Conservation (phyloP, 2,888 invertebrate genomes). For the Gandaritis pyraliata region DNA sequence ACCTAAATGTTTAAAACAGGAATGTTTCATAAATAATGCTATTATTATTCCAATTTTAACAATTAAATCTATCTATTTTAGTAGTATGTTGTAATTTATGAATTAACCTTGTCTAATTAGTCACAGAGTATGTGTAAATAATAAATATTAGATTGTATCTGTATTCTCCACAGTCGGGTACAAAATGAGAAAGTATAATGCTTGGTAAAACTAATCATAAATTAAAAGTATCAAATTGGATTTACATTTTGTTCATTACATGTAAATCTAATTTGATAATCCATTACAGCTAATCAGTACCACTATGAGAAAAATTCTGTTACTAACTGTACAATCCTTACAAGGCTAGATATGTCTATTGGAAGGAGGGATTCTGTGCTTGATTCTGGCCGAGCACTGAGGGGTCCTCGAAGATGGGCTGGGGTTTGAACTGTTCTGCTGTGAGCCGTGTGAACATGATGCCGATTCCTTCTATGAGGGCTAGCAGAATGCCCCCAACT, state of each 20-base stretch:
- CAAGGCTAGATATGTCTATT: slow-evolving; percentile 54
- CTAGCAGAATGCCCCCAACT: slow-evolving; percentile 97
- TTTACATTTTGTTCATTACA: too few relatives aligned
- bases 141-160: neutral
- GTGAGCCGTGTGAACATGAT: slow-evolving; percentile 96
- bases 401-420: slow-evolving; percentile 91
- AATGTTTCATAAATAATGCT: neutral
- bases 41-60: slow-evolving; percentile 6
- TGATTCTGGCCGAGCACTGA: slow-evolving; percentile 86
- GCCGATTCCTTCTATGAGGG: slow-evolving; percentile 98
- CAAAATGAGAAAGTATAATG: neutral
- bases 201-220: neutral
- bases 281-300: slow-evolving; percentile 15
- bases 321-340: slow-evolving; percentile 49
- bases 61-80: neutral
- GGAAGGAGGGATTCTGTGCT: slow-evolving; percentile 63
- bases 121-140: neutral
- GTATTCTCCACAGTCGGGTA: neutral
- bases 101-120: neutral
- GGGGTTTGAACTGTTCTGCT: slow-evolving; percentile 96
- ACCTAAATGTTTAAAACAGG: slow-evolving; percentile 3
- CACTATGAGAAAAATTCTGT: slow-evolving; percentile 10
- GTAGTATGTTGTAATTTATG: too few relatives aligned
- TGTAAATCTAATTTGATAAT: too few relatives aligned
- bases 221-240: slow-evolving; percentile 11